These are phyloP conservation scores for Drosophila ironensis DNA, from an alignment of 1,140 invertebrate species.

Conservation along the genomic window DNA sequence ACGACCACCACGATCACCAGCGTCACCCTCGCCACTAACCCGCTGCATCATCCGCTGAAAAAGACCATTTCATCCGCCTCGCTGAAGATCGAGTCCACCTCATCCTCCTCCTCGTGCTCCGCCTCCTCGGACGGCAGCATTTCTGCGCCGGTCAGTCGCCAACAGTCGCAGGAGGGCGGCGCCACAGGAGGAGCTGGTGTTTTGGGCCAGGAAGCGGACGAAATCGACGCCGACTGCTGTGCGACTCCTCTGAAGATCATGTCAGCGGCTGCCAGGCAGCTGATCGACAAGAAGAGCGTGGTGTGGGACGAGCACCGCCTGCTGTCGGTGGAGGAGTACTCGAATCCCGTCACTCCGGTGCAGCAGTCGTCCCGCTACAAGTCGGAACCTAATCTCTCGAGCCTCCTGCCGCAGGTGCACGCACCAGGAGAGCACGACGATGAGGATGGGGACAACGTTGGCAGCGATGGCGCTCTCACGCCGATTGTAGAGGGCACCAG, in stretches of 20 bases:
- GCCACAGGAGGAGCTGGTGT: constrained; percentile 6
- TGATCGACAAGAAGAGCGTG: constrained; percentile 68
- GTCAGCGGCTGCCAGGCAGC: constrained; percentile 60
- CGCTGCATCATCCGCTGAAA: constrained; percentile 61
- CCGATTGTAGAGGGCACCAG: constrained; percentile 56
- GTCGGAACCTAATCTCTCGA: constrained; percentile 78
- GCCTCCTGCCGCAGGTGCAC: constrained; percentile 52
- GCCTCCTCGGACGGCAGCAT: constrained; percentile 36
- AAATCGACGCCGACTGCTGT: constrained; percentile 54
- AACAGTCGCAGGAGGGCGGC: constrained; percentile 53
- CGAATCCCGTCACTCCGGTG: constrained; percentile 69
- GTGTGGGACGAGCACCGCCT: constrained; percentile 69
- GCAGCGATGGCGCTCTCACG: constrained; percentile 48
- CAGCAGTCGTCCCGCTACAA: constrained; percentile 74
- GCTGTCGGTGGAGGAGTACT: constrained; percentile 71
- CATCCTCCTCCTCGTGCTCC: constrained; percentile 43
- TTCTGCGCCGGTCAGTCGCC: constrained; percentile 71
- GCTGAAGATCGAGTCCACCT: constrained; percentile 55
- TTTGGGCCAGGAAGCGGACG: constrained; percentile 46
- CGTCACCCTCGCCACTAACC: constrained; percentile 46
- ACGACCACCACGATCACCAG: constrained; percentile 39
- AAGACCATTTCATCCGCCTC: constrained; percentile 80
- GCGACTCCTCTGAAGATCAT: constrained; percentile 67
- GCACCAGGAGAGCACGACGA: constrained; percentile 10
- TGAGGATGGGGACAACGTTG: no score